Base-by-base conservation (phyloP, 2,797 vertebrate species). In the Lithobates sylvaticus region DNA sequence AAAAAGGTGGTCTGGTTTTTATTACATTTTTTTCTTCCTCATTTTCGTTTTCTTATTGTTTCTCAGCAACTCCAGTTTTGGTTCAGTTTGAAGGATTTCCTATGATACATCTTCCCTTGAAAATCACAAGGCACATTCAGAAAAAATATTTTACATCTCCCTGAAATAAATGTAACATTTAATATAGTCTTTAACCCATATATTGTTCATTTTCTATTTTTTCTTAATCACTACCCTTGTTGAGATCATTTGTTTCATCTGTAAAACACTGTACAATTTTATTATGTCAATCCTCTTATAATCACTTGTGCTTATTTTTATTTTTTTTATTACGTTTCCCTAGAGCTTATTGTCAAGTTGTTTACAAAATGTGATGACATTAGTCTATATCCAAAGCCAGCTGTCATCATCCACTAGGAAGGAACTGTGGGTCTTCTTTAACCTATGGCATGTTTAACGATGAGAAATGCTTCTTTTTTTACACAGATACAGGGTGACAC, bases 401-500 rank as follows among this genome's bases (percentile, higher is more conserved):
- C 42, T 75, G 42, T 70, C 64, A 70, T 78, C 71, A 58, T 83
- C 86, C 81, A 83, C 69, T 79, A 58, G 70, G 8, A 83, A 83
- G 67, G 10, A 29, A 83, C 77, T 78, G n/a, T 29, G 50, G 64
- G 81, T 54, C 50, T 76, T 73, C 44, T 80, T 69, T 84, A 87
- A 80, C 86, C 86, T 87, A 87, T 87, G 64, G 86, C 76, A 84
- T 76, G 71, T 87, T 84, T 84, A 80, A 87, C 70, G 34, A 87
- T 71, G 29, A 84, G 70, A 64, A 67, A 75, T 36, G 42, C 76
- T 81, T 80, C 26, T 29, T 86, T 54, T 86, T 88, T 84, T 86
- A 88, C 81, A 86, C 76, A 84, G 76, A 88, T 83, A 88, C 84
- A 88, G 70, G 5, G 65, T 80, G 81, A 86, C 84, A 88, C 54